phyloP scores from a whole-genome alignment of 2,113 vertebrate genomes.

The Rhinichthys klamathensis region DNA sequence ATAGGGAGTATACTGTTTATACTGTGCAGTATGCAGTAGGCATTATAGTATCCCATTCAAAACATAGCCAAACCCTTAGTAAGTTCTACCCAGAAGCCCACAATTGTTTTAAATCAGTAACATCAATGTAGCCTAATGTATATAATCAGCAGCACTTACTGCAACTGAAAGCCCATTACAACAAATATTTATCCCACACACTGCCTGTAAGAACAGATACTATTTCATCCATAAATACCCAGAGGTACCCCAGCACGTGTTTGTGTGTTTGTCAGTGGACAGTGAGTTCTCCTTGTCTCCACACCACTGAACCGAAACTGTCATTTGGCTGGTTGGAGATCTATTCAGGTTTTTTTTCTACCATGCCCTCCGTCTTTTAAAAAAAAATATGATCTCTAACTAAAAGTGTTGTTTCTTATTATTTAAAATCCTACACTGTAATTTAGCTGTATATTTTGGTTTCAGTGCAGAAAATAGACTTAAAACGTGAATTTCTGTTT shows the following conservation, averaged over 20 bases:
- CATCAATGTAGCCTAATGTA: not conserved
- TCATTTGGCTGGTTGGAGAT: not conserved
- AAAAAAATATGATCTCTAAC: not conserved
- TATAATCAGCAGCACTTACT: not conserved
- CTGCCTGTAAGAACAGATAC: not conserved
- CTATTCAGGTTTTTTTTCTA: not conserved
- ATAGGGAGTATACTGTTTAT: not conserved
- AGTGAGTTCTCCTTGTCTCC: not conserved
- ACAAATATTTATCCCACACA: not conserved
- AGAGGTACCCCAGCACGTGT: not conserved
- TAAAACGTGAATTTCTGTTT: not conserved
- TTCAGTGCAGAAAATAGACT: not conserved
- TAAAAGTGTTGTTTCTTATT: not conserved
- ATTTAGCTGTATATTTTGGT: not conserved
- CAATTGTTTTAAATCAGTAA: not conserved
- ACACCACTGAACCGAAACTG: not conserved
- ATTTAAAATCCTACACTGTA: not conserved
- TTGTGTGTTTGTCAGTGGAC: slow-evolving; percentile 3
- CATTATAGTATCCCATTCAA: not conserved
- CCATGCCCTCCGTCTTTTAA: not conserved
- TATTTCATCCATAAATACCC: not conserved
- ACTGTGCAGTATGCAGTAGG: not conserved
- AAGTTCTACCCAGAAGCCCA: not conserved
- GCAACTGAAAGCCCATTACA: not conserved
- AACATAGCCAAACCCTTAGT: not conserved